Base-by-base conservation (phyloP, 2,888 invertebrate species). In the Zootermopsis nevadensis region DNA sequence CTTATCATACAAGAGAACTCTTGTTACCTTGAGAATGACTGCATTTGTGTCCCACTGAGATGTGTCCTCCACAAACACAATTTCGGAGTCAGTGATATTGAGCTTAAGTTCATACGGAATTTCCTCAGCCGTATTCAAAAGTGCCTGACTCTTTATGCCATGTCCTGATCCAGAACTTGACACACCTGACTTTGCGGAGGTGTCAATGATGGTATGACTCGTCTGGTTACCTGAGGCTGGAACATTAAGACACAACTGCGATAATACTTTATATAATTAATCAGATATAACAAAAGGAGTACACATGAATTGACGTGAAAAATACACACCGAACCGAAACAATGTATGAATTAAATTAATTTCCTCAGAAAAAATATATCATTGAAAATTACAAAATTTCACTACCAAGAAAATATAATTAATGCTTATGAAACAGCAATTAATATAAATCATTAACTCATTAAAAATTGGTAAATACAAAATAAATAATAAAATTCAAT, bases 81-180 rank as follows among this genome's bases (percentile, higher is more conserved):
- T 91, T 90, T 99, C 98, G 6, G 98, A 98, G 89, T 99, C 97
- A 0, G 97, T 98, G 38, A 99, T 94, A 89, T 98, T 99, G 82
- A 99, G 91, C 89, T 97, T 97, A 55, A 98, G 91, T 89, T 98
- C 98, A 89, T 95, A 92, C 0, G 93, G 93, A 22, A 88, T 85
- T 84, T 86, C 85, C 38, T 87, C 88, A 30, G 86, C 88, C 89
- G 87, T 76, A 67, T 77, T 84, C 82, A 83, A 30, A 0, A n/a
- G 24, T 15, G 48, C 10, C 10, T 33, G 24, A 35, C 66, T 38
- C 35, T 66, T 79, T 4, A 35, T 35, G 19, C 35, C 15, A 60
- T n/a, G 27, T 35, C 27, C n/a, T 33, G 27, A 2, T 2, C 30
- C 24, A 69, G 10, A 1, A 27, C 55, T 22, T 42, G 55, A 12